These are phyloP conservation scores for Cephus rjabovi DNA, from an alignment of 2,888 invertebrate genomes.

Conservation along the genomic window DNA sequence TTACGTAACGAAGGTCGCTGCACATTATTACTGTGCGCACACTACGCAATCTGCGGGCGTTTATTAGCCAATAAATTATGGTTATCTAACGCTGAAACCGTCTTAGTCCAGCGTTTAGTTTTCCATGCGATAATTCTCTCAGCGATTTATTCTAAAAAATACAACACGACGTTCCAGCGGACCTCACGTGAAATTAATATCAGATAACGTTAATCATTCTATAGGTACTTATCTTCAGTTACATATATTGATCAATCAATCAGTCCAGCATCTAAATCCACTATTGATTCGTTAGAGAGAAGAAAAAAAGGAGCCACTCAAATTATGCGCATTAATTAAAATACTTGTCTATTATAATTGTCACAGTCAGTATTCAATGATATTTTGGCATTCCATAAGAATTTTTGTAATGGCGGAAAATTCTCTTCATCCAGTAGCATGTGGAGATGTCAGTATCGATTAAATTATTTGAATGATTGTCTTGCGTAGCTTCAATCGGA, in stretches of 20 bases:
- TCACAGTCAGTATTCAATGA: neutral
- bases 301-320: neutral
- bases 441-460: slow-evolving; percentile 1
- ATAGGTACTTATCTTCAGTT: neutral
- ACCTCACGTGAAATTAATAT: neutral
- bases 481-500: slow-evolving; percentile 37
- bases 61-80: slow-evolving; percentile 15
- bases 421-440: neutral
- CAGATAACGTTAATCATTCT: neutral
- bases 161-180: neutral
- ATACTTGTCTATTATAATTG: neutral
- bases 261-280: neutral
- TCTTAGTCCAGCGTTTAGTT: neutral
- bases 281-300: neutral
- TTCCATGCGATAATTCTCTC: neutral
- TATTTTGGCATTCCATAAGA: neutral
- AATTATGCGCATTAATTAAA: neutral
- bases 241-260: neutral
- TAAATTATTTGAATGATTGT: slow-evolving; percentile 14
- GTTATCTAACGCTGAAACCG: neutral
- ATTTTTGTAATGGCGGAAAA: neutral
- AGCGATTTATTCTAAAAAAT: neutral
- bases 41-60: neutral
- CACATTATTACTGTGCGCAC: slow-evolving; percentile 2
- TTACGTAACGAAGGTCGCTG: slow-evolving; percentile 18